phyloP scores from a whole-genome alignment of 2,888 invertebrate species.

The Ophioninae sp. region DNA sequence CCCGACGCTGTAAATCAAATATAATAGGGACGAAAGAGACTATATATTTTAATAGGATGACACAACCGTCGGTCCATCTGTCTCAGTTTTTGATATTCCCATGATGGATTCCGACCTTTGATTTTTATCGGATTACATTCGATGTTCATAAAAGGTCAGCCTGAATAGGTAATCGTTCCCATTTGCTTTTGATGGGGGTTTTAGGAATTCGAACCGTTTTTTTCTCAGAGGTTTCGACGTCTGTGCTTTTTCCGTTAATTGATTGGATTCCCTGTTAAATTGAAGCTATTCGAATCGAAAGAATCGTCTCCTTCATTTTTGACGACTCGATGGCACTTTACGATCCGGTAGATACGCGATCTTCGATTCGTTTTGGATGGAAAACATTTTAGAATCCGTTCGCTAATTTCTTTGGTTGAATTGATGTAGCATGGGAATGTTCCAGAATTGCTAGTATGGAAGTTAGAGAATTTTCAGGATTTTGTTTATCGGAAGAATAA shows the following conservation, averaged over 20 bases:
- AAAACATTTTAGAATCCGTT: not conserved
- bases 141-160: not conserved
- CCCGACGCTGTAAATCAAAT: constrained; percentile 46
- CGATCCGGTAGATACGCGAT: not conserved
- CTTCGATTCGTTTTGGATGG: not conserved
- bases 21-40: constrained; percentile 42
- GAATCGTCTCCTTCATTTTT: not conserved
- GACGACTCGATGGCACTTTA: not conserved
- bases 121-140: constrained; percentile 8
- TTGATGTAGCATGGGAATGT: not conserved
- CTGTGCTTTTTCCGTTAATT: not conserved
- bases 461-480: not conserved
- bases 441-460: not conserved
- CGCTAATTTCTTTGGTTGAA: not conserved
- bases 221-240: not conserved
- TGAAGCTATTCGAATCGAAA: not conserved
- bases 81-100: not conserved
- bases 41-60: constrained; percentile 20
- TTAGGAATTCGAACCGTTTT: not conserved
- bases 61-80: not conserved
- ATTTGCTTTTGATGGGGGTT: not conserved
- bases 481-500: too few relatives aligned
- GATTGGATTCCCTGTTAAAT: not conserved
- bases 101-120: not conserved
- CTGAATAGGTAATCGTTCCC: not conserved